Percentiles rank a stretch among this genome's conserved stretches.
These are phyloP conservation scores for Teleogryllus oceanicus DNA, from an alignment of 2,888 invertebrate genomes.

Conservation along the genomic window DNA sequence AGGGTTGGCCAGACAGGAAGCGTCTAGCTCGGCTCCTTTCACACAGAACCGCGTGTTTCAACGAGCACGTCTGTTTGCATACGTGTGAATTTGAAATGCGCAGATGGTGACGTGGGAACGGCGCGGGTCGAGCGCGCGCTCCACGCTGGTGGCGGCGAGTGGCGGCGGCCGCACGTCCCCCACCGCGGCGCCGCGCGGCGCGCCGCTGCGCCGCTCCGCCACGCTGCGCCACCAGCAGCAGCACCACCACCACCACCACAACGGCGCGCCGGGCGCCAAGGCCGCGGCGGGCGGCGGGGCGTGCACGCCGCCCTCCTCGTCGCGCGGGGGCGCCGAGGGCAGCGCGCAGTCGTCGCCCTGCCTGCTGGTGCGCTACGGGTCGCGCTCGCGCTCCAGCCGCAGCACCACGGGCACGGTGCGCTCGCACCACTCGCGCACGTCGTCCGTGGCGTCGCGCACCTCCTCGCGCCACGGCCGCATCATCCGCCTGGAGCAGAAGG, in stretches of 20 bases:
- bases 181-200: conserved; percentile 42
- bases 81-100: neutral
- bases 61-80: too few species aligned
- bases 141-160: neutral
- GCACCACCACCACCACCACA: conserved; percentile 41
- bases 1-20: too few species aligned
- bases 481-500: conserved; percentile 88
- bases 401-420: conserved; percentile 55
- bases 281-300: conserved; percentile 46
- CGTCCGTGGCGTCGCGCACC: conserved; percentile 70
- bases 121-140: conserved; percentile 56
- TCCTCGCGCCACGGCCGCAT: conserved; percentile 79
- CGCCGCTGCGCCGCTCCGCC: conserved; percentile 56
- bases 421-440: conserved; percentile 73
- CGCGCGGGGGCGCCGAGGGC: conserved; percentile 42
- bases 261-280: conserved; percentile 46
- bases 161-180: conserved; percentile 43
- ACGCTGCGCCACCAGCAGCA: conserved; percentile 53
- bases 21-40: too few species aligned
- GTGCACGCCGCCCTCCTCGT: conserved; percentile 56
- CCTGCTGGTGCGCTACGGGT: conserved; percentile 43
- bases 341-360: conserved; percentile 58
- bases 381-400: conserved; percentile 19
- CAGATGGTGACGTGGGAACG: conserved; percentile 66
- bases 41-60: too few species aligned